Percentiles rank a stretch among this genome's conserved stretches.
Conservation (phyloP, 2,888 invertebrate genomes). For the Capitulum mitella region DNA sequence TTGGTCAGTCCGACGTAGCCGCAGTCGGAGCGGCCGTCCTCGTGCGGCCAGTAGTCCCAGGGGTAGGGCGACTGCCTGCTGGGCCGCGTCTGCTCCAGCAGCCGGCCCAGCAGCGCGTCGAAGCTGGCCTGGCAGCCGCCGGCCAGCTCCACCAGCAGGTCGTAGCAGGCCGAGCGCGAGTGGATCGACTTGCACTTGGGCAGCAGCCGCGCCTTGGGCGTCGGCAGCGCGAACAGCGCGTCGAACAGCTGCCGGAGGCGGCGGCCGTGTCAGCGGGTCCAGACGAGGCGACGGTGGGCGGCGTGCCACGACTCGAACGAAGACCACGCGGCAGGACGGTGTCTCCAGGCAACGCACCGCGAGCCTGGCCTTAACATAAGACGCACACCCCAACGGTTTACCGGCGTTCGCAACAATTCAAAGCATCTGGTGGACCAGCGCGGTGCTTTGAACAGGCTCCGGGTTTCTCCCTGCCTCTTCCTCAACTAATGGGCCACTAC, state of each 20-base stretch:
- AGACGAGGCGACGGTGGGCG: no score
- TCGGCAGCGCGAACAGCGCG: constrained; percentile 82
- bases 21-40: constrained; percentile 86
- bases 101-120: constrained; percentile 67
- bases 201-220: constrained; percentile 70
- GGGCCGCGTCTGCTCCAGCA: constrained; percentile 61
- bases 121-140: constrained; percentile 80
- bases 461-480: no score
- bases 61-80: constrained; percentile 76
- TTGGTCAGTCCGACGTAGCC: constrained; percentile 92
- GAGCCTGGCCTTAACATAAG: no score
- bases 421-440: no score
- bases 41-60: constrained; percentile 97
- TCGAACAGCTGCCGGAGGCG: constrained; percentile 59
- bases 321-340: no score
- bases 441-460: no score
- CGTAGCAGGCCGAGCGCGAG: constrained; percentile 83
- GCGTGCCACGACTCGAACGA: no score
- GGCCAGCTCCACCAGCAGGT: constrained; percentile 78
- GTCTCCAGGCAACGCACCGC: no score
- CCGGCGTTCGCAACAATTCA: no score
- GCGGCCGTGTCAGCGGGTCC: constrained; percentile 34
- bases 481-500: no score
- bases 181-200: constrained; percentile 88
- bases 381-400: no score